Evolutionary conservation across 1,140 invertebrate species (phyloP).

Genomic region (Heliconius hewitsoni): DNA sequence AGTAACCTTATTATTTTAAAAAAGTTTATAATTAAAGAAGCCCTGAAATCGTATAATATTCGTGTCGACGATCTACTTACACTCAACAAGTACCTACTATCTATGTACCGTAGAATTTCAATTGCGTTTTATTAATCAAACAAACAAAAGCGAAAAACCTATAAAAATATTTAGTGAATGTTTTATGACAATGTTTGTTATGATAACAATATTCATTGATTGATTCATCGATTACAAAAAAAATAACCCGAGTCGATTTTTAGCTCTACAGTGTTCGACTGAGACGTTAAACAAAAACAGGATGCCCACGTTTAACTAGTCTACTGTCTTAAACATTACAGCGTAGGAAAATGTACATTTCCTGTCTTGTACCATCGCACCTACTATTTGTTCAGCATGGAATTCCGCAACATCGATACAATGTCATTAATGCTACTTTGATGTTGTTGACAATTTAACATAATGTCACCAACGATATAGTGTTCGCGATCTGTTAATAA

Average conservation of each 20-base stretch:
- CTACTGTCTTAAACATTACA: conserved; percentile 46
- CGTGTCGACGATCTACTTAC: conserved; percentile 9
- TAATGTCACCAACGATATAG: not conserved
- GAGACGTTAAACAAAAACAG: conserved; percentile 44
- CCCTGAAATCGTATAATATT: not conserved
- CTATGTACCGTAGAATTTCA: not conserved
- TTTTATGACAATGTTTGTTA: not conserved
- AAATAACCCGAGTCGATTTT: conserved; percentile 48
- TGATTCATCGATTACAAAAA: not conserved
- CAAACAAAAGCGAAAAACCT: not conserved
- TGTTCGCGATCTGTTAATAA: not conserved
- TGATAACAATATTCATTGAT: conserved; percentile 1
- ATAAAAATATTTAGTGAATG: not conserved
- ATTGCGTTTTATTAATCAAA: not conserved
- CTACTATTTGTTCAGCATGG: conserved; percentile 46
- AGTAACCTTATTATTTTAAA: not conserved
- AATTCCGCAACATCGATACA: conserved; percentile 18
- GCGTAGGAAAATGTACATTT: conserved; percentile 53
- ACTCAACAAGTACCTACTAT: not conserved
- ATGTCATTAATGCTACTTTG: not conserved
- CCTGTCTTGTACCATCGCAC: conserved; percentile 47
- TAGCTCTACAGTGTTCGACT: conserved; percentile 34
- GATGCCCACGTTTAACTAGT: conserved; percentile 49
- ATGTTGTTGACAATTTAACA: not conserved
- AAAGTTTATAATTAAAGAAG: not conserved